phyloP scores from a whole-genome alignment of 2,797 vertebrate species.

The Hippoglossus hippoglossus region DNA sequence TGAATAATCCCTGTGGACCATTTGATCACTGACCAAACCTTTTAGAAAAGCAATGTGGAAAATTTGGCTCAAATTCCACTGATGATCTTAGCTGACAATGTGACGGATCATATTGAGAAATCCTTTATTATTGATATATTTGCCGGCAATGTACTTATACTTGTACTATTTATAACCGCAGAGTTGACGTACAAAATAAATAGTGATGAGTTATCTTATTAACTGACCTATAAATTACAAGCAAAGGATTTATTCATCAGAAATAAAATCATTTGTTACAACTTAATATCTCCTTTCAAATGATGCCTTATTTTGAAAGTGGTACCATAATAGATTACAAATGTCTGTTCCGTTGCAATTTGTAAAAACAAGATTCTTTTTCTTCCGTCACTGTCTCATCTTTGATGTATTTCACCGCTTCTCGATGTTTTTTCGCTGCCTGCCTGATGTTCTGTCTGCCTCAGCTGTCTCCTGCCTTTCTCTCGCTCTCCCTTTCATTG shows the following conservation, averaged over 20 bases:
- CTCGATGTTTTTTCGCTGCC: constrained; percentile 3
- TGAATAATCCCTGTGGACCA: too few species aligned
- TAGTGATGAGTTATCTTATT: background rate
- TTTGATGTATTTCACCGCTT: constrained; percentile 7
- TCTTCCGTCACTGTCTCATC: background rate
- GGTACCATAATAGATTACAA: background rate
- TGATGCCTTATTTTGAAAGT: background rate
- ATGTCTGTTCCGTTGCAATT: background rate
- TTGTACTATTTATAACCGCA: background rate
- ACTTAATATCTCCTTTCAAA: background rate
- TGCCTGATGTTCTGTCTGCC: constrained; percentile 17
- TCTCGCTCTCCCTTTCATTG: constrained; percentile 15
- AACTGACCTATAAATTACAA: background rate
- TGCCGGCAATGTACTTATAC: background rate
- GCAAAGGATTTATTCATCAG: background rate
- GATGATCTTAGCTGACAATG: background rate
- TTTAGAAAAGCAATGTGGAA: too few species aligned
- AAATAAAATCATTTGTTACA: background rate
- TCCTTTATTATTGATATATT: background rate
- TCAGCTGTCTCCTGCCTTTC: constrained; percentile 22
- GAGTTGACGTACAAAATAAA: background rate
- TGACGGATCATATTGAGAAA: background rate
- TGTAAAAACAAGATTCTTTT: background rate
- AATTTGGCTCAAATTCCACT: too few species aligned
- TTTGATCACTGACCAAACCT: too few species aligned